These are phyloP conservation scores for Macquaria ambigua DNA, from an alignment of 2,113 vertebrate species.

Conservation along the genomic window DNA sequence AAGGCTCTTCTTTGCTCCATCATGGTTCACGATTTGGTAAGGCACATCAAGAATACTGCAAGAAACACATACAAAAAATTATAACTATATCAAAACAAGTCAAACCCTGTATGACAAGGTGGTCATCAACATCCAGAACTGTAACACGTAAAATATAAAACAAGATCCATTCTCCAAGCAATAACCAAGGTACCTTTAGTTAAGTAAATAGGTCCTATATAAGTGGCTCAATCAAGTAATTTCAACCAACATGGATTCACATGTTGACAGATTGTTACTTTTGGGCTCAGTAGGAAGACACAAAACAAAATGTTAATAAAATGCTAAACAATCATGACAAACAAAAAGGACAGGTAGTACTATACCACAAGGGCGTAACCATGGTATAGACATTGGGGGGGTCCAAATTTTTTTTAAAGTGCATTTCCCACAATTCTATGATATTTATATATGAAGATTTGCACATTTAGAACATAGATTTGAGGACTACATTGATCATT, in stretches of 20 bases:
- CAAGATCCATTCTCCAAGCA: background rate
- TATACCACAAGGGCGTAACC: no score
- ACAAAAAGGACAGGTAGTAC: background rate
- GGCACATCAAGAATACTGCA: slow-evolving; percentile 53
- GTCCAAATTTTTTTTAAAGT: no score
- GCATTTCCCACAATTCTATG: no score
- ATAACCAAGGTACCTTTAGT: background rate
- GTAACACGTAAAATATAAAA: background rate
- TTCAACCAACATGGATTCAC: background rate
- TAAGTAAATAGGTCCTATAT: background rate
- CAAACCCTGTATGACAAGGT: background rate
- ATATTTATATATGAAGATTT: no score
- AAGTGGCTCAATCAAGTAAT: background rate
- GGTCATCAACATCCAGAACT: background rate
- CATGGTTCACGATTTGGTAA: slow-evolving; percentile 38
- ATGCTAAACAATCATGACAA: background rate
- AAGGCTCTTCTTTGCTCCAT: slow-evolving; percentile 78
- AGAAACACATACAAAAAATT: background rate
- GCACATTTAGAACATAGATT: no score
- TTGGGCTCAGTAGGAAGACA: background rate
- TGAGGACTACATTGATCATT: no score
- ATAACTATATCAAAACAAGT: background rate
- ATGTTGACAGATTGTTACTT: background rate
- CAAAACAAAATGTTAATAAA: background rate
- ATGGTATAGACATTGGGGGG: no score